Evolutionary conservation across 2,888 invertebrate genomes (phyloP).

Genomic region (Adelphocoris suturalis): DNA sequence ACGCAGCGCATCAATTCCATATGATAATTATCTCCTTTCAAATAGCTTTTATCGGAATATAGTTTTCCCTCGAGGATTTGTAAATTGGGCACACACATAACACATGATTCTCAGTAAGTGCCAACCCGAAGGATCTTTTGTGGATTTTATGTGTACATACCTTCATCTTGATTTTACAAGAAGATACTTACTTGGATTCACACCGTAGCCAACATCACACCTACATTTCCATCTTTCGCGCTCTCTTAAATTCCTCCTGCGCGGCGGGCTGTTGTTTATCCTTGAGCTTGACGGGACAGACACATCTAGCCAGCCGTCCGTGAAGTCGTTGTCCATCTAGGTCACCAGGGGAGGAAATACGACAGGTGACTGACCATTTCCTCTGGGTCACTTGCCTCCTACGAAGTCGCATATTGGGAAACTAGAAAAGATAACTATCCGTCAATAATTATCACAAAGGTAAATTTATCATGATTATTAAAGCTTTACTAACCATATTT

Average conservation of each 20-base stretch:
- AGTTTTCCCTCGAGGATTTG: no score
- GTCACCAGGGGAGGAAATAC: slow-evolving; percentile 12
- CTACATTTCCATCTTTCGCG: not conserved
- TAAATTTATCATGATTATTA: no score
- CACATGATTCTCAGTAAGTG: not conserved
- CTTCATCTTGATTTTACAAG: not conserved
- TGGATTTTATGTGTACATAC: no score
- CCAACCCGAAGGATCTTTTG: no score
- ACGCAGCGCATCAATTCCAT: no score
- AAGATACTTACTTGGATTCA: no score
- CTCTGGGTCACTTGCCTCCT: slow-evolving; percentile 3
- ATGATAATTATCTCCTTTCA: no score
- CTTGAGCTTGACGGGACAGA: slow-evolving; percentile 23
- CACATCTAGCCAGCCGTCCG: slow-evolving; percentile 15
- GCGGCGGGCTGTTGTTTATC: not conserved
- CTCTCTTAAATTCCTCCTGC: slow-evolving; percentile 10
- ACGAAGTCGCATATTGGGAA: not conserved
- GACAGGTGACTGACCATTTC: slow-evolving; percentile 18
- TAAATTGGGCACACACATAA: no score
- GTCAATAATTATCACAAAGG: no score
- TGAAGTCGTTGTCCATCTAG: slow-evolving; percentile 22
- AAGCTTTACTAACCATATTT: no score
- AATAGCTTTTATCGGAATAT: no score
- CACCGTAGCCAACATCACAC: no score
- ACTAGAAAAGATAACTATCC: not conserved